Conservation (phyloP, 2,113 vertebrate genomes). For the Dendrocopos noguchii region DNA sequence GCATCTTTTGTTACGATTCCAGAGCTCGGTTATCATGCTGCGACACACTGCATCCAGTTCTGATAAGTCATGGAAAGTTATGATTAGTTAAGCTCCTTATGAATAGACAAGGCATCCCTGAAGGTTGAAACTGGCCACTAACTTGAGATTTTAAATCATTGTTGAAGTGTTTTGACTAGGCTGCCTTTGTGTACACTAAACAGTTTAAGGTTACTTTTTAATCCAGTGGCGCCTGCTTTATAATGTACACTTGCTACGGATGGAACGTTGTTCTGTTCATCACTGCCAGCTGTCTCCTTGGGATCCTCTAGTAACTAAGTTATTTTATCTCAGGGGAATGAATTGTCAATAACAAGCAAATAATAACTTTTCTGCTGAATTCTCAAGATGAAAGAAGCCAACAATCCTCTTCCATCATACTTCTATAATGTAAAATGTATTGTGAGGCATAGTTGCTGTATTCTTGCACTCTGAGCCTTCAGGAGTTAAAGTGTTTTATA, state of each 20-base stretch:
- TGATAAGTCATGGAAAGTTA: slow-evolving; percentile 67
- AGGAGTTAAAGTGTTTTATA: slow-evolving; percentile 37
- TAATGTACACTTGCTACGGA: slow-evolving; percentile 27
- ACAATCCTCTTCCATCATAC: neutral
- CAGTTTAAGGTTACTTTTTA: slow-evolving; percentile 64
- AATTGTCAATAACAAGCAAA: slow-evolving; percentile 40
- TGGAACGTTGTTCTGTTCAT: slow-evolving; percentile 43
- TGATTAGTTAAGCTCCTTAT: slow-evolving; percentile 64
- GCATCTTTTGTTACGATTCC: slow-evolving; percentile 71
- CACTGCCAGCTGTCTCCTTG: slow-evolving; percentile 52
- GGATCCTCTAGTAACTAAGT: slow-evolving; percentile 39
- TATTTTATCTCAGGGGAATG: slow-evolving; percentile 49
- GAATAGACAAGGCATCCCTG: slow-evolving; percentile 51
- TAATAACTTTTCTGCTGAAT: slow-evolving; percentile 45
- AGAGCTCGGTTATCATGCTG: slow-evolving; percentile 58
- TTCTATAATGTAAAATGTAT: neutral
- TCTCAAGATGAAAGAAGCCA: neutral
- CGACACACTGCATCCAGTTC: slow-evolving; percentile 63
- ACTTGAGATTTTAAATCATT: slow-evolving; percentile 56
- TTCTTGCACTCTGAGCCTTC: neutral
- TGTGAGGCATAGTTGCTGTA: neutral
- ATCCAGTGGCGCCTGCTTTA: slow-evolving; percentile 31
- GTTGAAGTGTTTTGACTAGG: slow-evolving; percentile 59
- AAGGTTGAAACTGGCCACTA: slow-evolving; percentile 44
- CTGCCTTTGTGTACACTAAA: slow-evolving; percentile 59